These are phyloP conservation scores for Labeo rohita DNA, from an alignment of 2,113 vertebrate genomes.

Conservation along the genomic window DNA sequence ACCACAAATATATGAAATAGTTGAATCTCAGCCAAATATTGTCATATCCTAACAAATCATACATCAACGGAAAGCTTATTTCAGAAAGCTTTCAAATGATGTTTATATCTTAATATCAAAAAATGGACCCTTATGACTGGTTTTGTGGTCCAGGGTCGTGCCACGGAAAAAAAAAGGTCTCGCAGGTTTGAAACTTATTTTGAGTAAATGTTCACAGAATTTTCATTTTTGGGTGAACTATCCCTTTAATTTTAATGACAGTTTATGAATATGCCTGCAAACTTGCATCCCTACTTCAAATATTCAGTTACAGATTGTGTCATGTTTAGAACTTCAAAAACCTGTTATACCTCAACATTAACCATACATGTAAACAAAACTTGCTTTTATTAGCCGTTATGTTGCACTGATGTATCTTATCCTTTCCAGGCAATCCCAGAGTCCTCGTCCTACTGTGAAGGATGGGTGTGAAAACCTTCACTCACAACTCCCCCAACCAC, in stretches of 20 bases:
- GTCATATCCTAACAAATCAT: too few relatives aligned
- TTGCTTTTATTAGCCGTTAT: background rate
- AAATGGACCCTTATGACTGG: too few relatives aligned
- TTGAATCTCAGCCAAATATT: too few relatives aligned
- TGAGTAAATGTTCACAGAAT: background rate
- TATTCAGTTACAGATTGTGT: background rate
- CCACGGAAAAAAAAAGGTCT: background rate
- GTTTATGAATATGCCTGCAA: background rate
- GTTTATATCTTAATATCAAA: too few relatives aligned
- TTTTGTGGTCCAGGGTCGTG: background rate
- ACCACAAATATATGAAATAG: too few relatives aligned
- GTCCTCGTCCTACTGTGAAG: conserved; percentile 51
- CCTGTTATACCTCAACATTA: background rate
- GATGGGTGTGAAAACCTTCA: conserved; percentile 92
- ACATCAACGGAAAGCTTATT: too few relatives aligned
- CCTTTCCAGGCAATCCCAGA: conserved; percentile 25
- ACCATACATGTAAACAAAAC: background rate
- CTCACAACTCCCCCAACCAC: conserved; percentile 88
- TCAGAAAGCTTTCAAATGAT: too few relatives aligned
- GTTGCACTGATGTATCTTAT: background rate
- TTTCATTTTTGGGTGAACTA: background rate
- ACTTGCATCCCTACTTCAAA: background rate
- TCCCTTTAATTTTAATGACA: background rate
- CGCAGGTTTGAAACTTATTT: too few relatives aligned
- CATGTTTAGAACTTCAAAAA: background rate